phyloP scores from a whole-genome alignment of 2,113 vertebrate genomes.

The Sitta europaea region DNA sequence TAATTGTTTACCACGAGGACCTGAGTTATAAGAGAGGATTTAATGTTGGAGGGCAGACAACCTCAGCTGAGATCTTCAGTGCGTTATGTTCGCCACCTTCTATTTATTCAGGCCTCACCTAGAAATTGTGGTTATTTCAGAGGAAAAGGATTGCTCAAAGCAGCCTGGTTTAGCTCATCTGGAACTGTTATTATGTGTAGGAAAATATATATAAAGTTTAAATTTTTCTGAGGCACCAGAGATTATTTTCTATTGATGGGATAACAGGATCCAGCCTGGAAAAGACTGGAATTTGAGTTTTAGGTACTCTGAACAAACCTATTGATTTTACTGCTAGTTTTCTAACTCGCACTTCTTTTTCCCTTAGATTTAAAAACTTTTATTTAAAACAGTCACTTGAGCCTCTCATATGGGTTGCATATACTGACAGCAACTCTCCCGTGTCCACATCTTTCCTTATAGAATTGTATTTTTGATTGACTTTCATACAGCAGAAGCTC shows the following conservation, averaged over 20 bases:
- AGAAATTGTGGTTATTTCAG: background rate
- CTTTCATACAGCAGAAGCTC: conserved; percentile 32
- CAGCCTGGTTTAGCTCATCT: background rate
- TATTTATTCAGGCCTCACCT: background rate
- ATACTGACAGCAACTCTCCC: conserved; percentile 1
- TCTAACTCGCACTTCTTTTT: background rate
- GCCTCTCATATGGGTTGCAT: background rate
- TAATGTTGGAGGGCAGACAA: background rate
- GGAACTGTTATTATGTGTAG: background rate
- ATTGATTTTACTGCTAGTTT: background rate
- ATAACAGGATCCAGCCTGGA: background rate
- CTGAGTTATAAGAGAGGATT: background rate
- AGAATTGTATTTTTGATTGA: conserved; percentile 43
- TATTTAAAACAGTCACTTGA: background rate
- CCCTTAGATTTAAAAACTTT: background rate
- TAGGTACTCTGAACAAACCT: background rate
- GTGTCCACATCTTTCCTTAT: background rate
- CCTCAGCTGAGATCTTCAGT: background rate
- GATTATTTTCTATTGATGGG: background rate
- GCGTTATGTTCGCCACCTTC: rapidly evolving
- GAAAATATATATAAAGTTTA: background rate
- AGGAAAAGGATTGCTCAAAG: background rate
- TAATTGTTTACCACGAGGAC: background rate
- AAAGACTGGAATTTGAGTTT: background rate
- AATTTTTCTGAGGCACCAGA: background rate